Base-by-base conservation (phyloP, 2,888 invertebrate genomes). In the Andricus curvator region DNA sequence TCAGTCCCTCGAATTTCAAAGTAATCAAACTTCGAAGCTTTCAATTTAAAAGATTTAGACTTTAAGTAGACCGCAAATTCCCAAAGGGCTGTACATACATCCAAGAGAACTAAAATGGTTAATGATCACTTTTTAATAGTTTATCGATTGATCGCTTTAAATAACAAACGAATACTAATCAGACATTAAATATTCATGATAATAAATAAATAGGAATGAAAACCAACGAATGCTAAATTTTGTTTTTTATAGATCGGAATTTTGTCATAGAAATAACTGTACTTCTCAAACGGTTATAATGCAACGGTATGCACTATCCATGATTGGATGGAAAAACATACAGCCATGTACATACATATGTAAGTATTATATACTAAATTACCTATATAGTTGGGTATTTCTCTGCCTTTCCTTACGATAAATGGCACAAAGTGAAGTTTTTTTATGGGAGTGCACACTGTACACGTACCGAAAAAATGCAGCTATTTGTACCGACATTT, bases 41-140 rank as follows among this genome's bases (percentile, higher is more conserved):
- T 74, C 74, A 74, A 74, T 56, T 74, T 74, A 74, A 60, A 56
- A 51, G 74, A 56, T 56, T 60, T 37, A 74, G n/a, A 74, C 56
- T 37, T 74, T n/a, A 74, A 51, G 33, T 74, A 17, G 74, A 56
- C 29, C 51, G 56, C n/a, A 56, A 74, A 56, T 74, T 74, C 51
- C 37, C 51, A 74, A 56, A 37, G 56, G 6, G n/a, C 20, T 33
- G 51, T 70, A 48, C 33, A 70, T 9, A 17, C 2, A 15, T 64
- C 25, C 29, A 64, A 15, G 13, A 64, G 22, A 29, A 29, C 6
- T 15, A 2, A 25, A 64, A 64, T 29, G 29, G 29, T 64, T 17
- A 29, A 25, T 64, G 25, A 17, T 25, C 29, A 60, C 4, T 22
- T 60, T 22, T 5, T 5, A 17, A 48, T 17, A 17, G 48, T 48